Evolutionary conservation across 2,797 vertebrate species (phyloP), one percentile per base, ranked within the genome.

Genomic region (Fistularia tabacaria): DNA sequence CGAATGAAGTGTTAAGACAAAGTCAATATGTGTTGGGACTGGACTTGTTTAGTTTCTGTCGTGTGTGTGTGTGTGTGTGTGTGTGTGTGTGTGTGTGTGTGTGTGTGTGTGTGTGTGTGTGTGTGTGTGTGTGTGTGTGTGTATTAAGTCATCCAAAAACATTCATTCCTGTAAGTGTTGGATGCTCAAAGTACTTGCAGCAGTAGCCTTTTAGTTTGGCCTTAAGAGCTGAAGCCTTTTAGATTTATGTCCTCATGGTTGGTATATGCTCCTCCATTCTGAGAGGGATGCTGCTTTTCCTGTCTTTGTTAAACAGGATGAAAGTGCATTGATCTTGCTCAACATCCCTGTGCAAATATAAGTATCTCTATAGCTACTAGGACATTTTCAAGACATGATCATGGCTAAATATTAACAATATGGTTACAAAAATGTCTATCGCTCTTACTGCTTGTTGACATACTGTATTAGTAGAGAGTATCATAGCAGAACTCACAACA

Each of bases 261-360:
- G 59, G 49, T 66, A 46, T 60, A 64, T 42, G 68, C 59, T 64
- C 54, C 38, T 55, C 15, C 6, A 48, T 55, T 49, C 46, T 50
- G 57, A 63, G 9, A 51, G 45, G 41, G 62, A 71, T 57, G 57
- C 9, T 39, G 66, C 58, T 69, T 46, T 81, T 25, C 69, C 49
- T 36, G 7, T 62, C 52, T 66, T 49, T 74, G 57, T 70, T 76
- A 71, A 64, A 65, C 51, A 58, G 57, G 25, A 73, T 49, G 47
- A 59, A 51, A 59, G 36, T 43, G 52, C 73, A 84, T 78, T 70
- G 80, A 84, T 82, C 57, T 64, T 55, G 36, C 67, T 57, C 56
- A 46, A 69, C 58, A 46, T 64, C 69, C 25, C 52, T 44, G 43
- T 63, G 66, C 72, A 79, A 78, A 72, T 65, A 74, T 62, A 47